Conservation (phyloP, 2,113 vertebrate species). For the Macrotis lagotis region DNA sequence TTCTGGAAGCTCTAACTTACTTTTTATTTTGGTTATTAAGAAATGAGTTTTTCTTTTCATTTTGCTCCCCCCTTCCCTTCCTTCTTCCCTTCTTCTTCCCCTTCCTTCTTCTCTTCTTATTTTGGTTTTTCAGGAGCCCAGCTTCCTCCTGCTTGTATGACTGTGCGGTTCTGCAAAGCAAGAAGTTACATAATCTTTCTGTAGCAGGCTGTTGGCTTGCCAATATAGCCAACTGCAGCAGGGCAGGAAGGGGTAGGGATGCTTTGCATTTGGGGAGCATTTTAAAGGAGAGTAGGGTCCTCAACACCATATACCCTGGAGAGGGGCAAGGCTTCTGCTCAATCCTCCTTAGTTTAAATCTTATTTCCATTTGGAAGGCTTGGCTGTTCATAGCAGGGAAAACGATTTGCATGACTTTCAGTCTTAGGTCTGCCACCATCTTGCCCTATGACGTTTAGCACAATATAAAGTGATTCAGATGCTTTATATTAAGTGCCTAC, state of each 20-base stretch:
- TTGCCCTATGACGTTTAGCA: background rate
- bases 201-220: background rate
- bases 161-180: fast-evolving
- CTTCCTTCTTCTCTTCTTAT: background rate
- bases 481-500: background rate
- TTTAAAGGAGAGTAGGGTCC: background rate
- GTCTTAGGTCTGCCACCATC: background rate
- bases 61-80: too few species aligned
- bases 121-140: background rate
- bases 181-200: background rate
- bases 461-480: background rate
- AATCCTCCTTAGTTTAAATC: background rate
- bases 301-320: background rate
- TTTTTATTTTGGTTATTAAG: conserved; percentile 29
- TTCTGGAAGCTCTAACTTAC: conserved; percentile 18
- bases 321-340: background rate
- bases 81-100: too few species aligned
- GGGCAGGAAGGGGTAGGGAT: background rate
- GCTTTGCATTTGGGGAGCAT: background rate
- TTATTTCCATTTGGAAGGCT: background rate
- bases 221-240: background rate
- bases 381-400: background rate
- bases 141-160: too few species aligned
- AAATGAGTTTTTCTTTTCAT: background rate
- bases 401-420: background rate